Evolutionary conservation across 2,113 vertebrate species (phyloP).

Genomic region (Sander lucioperca): DNA sequence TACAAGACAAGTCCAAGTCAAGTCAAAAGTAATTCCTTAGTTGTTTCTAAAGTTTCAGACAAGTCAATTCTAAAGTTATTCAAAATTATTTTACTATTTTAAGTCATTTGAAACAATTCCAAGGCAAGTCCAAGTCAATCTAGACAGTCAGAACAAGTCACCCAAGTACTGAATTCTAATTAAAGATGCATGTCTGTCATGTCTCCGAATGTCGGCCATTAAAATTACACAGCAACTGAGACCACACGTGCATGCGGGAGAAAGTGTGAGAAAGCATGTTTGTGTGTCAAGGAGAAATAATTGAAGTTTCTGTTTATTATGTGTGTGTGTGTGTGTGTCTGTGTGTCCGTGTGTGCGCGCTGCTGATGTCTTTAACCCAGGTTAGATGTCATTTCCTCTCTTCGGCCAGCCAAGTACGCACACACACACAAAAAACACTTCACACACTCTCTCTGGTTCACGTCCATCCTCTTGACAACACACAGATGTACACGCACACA

Average conservation of each 20-base stretch:
- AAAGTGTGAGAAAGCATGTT: background rate
- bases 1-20: background rate
- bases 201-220: background rate
- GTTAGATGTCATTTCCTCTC: constrained; percentile 83
- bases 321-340: background rate
- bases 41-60: too few relatives aligned
- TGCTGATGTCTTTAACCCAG: constrained; percentile 51
- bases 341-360: background rate
- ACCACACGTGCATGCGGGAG: background rate
- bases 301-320: background rate
- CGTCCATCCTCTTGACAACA: constrained; percentile 14
- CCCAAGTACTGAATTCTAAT: background rate
- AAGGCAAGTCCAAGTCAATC: background rate
- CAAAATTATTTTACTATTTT: background rate
- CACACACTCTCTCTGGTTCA: background rate
- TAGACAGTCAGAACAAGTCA: background rate
- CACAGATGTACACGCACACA: background rate
- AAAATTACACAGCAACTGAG: background rate
- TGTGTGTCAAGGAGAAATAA: constrained; percentile 14
- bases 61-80: too few relatives aligned
- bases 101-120: background rate
- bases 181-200: background rate
- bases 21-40: too few relatives aligned
- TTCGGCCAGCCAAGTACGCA: constrained; percentile 55
- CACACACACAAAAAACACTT: constrained; percentile 10